Percentiles rank a stretch among this genome's conserved stretches.
phyloP scores from a whole-genome alignment of 2,797 vertebrate genomes.

The Chelidonichthys spinosus region DNA sequence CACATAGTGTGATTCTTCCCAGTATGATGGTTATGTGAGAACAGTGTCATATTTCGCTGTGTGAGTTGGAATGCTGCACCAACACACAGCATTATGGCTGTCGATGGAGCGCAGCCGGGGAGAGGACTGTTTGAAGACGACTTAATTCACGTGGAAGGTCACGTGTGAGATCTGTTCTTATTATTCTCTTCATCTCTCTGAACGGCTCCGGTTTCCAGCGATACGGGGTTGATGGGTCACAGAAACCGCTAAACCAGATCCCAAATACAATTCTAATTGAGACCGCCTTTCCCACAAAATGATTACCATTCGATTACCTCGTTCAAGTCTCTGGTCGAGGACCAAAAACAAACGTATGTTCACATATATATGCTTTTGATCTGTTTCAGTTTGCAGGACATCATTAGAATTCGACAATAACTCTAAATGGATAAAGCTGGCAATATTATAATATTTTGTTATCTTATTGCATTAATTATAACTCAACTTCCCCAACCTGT shows the following conservation, averaged over 20 bases:
- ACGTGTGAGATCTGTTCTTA: slow-evolving; percentile 28
- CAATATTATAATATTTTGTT: not conserved
- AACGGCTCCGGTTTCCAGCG: not conserved
- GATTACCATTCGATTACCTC: slow-evolving; percentile 5
- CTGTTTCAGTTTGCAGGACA: not conserved
- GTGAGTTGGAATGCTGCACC: slow-evolving; percentile 12
- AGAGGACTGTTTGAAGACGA: not conserved
- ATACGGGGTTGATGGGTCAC: slow-evolving; percentile 7
- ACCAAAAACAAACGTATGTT: not conserved
- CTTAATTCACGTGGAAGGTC: slow-evolving; percentile 51
- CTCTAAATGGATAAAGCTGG: not conserved
- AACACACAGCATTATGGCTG: slow-evolving; percentile 3
- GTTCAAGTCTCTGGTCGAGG: not conserved
- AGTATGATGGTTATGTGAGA: slow-evolving; percentile 5
- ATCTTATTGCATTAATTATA: not conserved
- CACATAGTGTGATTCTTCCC: not conserved
- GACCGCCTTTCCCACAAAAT: not conserved
- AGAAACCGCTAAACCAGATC: not conserved
- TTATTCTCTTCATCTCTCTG: not conserved
- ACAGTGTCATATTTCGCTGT: slow-evolving; percentile 28
- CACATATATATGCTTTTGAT: not conserved
- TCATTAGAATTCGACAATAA: not conserved
- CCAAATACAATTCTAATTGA: slow-evolving; percentile 14
- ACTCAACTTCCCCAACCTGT: not conserved
- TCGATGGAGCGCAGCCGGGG: slow-evolving; percentile 23